Base-by-base conservation (phyloP, 2,113 vertebrate genomes). In the Catharus fuscescens region DNA sequence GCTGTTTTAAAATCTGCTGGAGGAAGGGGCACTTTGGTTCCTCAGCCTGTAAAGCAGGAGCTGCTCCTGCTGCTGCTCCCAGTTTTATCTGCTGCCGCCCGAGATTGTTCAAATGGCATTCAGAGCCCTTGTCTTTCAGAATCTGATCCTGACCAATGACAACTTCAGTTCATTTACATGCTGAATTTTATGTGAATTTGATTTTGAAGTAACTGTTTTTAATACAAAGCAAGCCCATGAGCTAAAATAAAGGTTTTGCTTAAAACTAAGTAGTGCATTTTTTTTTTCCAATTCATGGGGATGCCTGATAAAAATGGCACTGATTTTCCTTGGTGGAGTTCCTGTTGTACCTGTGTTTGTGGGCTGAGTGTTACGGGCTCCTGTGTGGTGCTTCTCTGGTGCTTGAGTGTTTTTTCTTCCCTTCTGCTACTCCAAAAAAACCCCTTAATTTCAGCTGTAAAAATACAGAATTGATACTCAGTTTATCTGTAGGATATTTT, bases 211-310 rank as follows among this genome's bases (percentile, higher is more conserved):
- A 77, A 92, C 66, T 93, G 91, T 61, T 97, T 97, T 97, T 95
- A 92, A 95, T 97, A 86, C 71, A 83, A 93, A 96, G 17, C 86
- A 84, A 96, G 83, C 65, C 81, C 97, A 81, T 92, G 86, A 95
- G 84, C 86, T 92, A 81, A 97, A 97, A 97, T 98, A 97, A 98
- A 97, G 82, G 87, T 95, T 88, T 94, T 94, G 66, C 92, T 86
- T 85, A 92, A 86, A 90, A 74, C 26, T 24, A 34, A 50, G 50
- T 53, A 45, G 48, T 92, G 40, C 3, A 0, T 26, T 56, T 21
- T 34, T 59, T 61, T 73, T 12, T 56, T 17, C 54, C 28, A n/a
- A 0, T 72, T 50, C 5, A 5, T 12, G 9, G 12, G 57, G 24
- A 18, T 34, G 7, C 31, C 36, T 78, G 34, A 3, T 52, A 48